Base-by-base conservation (phyloP, 2,888 invertebrate species). In the Chromoteleia sp. region DNA sequence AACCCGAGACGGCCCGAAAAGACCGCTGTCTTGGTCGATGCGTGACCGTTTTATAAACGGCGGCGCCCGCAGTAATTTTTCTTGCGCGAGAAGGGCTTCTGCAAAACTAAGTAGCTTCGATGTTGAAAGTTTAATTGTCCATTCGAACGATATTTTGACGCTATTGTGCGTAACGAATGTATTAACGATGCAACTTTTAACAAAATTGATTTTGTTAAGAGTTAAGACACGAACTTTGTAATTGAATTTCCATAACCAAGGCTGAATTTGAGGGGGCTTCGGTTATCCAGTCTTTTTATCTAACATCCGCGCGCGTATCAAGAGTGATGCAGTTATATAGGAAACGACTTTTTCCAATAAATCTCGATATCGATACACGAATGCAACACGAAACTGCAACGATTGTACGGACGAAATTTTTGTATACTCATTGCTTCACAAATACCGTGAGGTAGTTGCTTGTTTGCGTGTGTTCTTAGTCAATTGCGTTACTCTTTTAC, bases 1-100 rank as follows among this genome's bases (percentile, higher is more conserved):
- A n/a, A n/a, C n/a, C n/a, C n/a, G n/a, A n/a, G n/a, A n/a, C n/a
- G n/a, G n/a, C n/a, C n/a, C n/a, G n/a, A n/a, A n/a, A n/a, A n/a
- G n/a, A n/a, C n/a, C n/a, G n/a, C n/a, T 25, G 59, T 70, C 70
- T 61, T 50, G 61, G 79, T 74, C 67, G 67, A 68, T 79, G 74
- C 79, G 74, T 68, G 79, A 79, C 79, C 79, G 68, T 74, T 73
- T 73, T 79, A 79, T 67, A 67, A 79, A 67, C 58, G 50, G 65
- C 63, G 45, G 70, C 48, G 61, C 67, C 67, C 71, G 59, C 48
- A 5, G 17, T 79, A 50, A 50, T 58, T 56, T 39, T 61, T 17
- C 15, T 10, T n/a, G 41, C n/a, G 10, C 43, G 36, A 41, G 56
- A 74, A 74, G 54, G 71, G 71, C 59, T 71, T 71, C 71, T 43